Evolutionary conservation across 2,888 invertebrate genomes (phyloP), one percentile per base, ranked within the genome.

Genomic region (Mimas tiliae): DNA sequence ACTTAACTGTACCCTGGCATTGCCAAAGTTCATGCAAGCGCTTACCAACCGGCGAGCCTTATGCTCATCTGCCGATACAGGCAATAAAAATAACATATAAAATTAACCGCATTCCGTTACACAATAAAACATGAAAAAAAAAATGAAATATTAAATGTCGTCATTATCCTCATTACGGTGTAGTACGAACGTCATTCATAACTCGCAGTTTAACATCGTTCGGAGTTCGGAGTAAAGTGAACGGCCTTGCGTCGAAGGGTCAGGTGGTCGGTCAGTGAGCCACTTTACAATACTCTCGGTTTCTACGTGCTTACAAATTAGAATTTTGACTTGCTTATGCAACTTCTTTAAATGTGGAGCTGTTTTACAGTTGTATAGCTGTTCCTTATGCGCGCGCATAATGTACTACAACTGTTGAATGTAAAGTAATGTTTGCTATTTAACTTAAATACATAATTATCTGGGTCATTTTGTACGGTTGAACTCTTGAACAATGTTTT

Each of bases 191-290:
- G 47, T 63, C 45, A 63, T 63, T 33, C 45, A 48, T 33, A 66
- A 27, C 45, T 42, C 34, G 42, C 50, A 51, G 42, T 51, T 42
- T 52, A 64, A 34, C 50, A 21, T 64, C 51, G 50, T 45, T 62
- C 65, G 45, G 47, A 34, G n/a, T 58, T 38, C 34, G 48, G 33
- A 51, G 63, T 38, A 76, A 78, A 84, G 83, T 79, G 83, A 80
- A 81, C 83, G 88, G 81, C 90, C 91, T 91, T 90, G 90, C 82
- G 65, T 65, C 64, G 68, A 80, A 85, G 88, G 88, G 87, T 89
- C 89, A 89, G 81, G 76, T 79, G 78, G 73, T 64, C 86, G 89
- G 88, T 87, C 89, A 87, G 78, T 85, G 89, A 87, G 84, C 87
- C 83, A 85, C 79, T 80, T 85, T 68, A 65, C 81, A 81, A 75